These are phyloP conservation scores for Lamproptera curius DNA, from an alignment of 2,888 invertebrate species.

Conservation along the genomic window DNA sequence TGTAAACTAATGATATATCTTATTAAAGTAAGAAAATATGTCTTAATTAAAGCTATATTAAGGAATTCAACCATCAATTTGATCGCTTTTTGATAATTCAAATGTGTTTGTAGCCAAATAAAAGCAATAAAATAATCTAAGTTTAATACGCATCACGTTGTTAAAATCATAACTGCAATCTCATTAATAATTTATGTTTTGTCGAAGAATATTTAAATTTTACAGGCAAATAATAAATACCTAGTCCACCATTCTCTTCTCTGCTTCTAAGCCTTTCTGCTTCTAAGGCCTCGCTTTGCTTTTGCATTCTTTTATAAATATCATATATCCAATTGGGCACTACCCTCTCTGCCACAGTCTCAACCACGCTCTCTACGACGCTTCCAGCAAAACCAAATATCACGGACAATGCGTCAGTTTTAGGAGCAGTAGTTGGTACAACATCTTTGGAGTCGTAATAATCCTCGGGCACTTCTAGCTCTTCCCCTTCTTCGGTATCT, in stretches of 20 bases:
- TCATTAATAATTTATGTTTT: too few species aligned
- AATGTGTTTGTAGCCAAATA: too few species aligned
- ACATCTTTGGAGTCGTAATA: slow-evolving; percentile 67
- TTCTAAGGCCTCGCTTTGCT: slow-evolving; percentile 65
- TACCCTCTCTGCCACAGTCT: slow-evolving; percentile 64
- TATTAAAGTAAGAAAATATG: too few species aligned
- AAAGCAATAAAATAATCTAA: too few species aligned
- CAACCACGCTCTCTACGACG: slow-evolving; percentile 65
- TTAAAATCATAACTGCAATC: too few species aligned
- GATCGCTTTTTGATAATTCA: too few species aligned
- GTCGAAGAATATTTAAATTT: too few species aligned
- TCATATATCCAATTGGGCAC: slow-evolving; percentile 66
- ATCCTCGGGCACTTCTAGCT: slow-evolving; percentile 56
- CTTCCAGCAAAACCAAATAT: slow-evolving; percentile 69
- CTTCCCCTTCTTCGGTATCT: slow-evolving; percentile 49
- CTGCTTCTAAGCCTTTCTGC: slow-evolving; percentile 64
- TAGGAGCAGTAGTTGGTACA: slow-evolving; percentile 60
- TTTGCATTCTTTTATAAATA: slow-evolving; percentile 67
- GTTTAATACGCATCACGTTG: too few species aligned
- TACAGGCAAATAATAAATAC: too few species aligned
- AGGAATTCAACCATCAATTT: too few species aligned
- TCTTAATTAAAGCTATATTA: too few species aligned
- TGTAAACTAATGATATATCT: too few species aligned
- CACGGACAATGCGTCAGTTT: slow-evolving; percentile 62
- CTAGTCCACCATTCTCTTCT: slow-evolving; percentile 71